Evolutionary conservation across 30 jellyfish, hydroid and myxozoan species (phyloP).

Genomic region (Turritopsis rubra): DNA sequence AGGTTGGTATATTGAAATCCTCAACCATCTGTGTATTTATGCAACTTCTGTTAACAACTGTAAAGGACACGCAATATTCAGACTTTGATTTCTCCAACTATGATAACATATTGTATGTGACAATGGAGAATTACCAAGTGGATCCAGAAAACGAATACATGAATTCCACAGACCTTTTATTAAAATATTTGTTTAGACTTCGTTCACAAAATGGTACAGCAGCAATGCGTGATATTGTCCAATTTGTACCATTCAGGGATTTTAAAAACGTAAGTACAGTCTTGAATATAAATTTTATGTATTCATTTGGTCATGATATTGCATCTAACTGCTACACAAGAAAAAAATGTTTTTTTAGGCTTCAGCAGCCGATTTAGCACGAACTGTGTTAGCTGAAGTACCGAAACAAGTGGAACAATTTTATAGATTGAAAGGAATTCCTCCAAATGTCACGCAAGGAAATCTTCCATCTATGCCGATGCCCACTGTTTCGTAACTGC

Average conservation of each 20-base stretch:
- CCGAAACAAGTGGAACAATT: slow-evolving; percentile 69
- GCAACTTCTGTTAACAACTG: no score
- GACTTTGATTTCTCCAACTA: no score
- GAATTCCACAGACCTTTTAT: not conserved
- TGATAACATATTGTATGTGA: no score
- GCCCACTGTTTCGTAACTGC: no score
- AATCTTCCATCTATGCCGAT: no score
- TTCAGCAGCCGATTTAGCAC: slow-evolving; percentile 57
- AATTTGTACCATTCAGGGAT: slow-evolving; percentile 85
- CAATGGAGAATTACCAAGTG: no score
- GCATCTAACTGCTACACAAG: not conserved
- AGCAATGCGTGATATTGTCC: slow-evolving; percentile 90
- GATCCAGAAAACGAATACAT: no score
- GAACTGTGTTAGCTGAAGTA: slow-evolving; percentile 80
- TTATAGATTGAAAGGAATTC: slow-evolving; percentile 48
- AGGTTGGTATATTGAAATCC: slow-evolving; percentile 28
- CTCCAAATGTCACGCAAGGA: slow-evolving; percentile 39
- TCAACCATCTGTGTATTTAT: no score
- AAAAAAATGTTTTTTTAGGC: slow-evolving; percentile 34
- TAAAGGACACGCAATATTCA: no score
- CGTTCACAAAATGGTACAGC: slow-evolving; percentile 36
- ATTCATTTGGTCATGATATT: not conserved
- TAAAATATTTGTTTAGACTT: slow-evolving; percentile 32
- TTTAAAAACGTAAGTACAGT: slow-evolving; percentile 47
- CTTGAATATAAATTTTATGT: not conserved